phyloP scores from a whole-genome alignment of 2,888 invertebrate species.

The Phoronis australis region DNA sequence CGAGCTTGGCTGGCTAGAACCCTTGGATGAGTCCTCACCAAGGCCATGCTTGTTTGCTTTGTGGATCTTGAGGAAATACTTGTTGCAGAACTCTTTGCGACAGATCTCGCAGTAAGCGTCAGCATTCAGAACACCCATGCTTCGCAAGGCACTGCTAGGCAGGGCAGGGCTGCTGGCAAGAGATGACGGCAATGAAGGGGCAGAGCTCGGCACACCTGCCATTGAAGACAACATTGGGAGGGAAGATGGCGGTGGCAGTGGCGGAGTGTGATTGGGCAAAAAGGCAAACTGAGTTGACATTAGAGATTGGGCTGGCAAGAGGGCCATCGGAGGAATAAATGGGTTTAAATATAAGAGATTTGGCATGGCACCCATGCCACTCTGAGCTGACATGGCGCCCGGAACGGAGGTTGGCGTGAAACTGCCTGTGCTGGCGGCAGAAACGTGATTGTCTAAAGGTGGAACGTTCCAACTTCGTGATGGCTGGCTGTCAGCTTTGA shows the following conservation, averaged over 20 bases:
- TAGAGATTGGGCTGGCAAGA: slow-evolving; percentile 34
- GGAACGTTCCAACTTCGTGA: not conserved
- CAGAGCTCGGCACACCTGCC: slow-evolving; percentile 5
- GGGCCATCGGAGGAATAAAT: slow-evolving; percentile 46
- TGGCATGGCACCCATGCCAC: slow-evolving; percentile 37
- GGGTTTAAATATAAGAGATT: slow-evolving; percentile 51
- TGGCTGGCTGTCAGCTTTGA: slow-evolving; percentile 13
- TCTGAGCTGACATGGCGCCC: no score
- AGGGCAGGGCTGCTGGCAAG: slow-evolving; percentile 8
- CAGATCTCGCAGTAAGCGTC: slow-evolving; percentile 92
- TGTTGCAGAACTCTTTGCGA: slow-evolving; percentile 57
- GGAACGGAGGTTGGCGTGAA: slow-evolving; percentile 30
- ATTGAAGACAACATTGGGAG: not conserved
- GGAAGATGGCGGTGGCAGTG: not conserved
- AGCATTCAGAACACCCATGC: slow-evolving; percentile 49
- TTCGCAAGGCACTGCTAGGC: slow-evolving; percentile 14
- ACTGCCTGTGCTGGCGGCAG: not conserved
- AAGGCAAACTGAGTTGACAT: slow-evolving; percentile 32
- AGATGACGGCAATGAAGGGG: not conserved
- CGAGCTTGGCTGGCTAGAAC: not conserved
- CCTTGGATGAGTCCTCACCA: slow-evolving; percentile 15
- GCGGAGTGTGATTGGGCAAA: slow-evolving; percentile 17
- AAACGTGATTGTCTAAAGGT: not conserved
- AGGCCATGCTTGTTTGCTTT: slow-evolving; percentile 51
- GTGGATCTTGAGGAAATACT: slow-evolving; percentile 49